phyloP scores from a whole-genome alignment of 2,888 invertebrate species.

The Coleophora deauratella region DNA sequence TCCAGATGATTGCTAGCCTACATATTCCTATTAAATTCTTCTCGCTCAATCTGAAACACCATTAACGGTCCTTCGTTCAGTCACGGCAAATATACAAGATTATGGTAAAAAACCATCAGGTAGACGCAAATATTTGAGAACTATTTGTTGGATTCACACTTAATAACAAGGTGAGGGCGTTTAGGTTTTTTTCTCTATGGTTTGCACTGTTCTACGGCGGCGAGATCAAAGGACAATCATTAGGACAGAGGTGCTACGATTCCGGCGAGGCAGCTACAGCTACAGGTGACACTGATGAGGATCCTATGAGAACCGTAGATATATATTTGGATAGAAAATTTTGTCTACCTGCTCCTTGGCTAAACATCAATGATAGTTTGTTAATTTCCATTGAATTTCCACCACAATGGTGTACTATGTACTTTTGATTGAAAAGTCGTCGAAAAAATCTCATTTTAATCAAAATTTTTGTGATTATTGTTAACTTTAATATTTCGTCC shows the following conservation, averaged over 20 bases:
- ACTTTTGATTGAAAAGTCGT: too few species aligned
- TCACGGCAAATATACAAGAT: constrained; percentile 58
- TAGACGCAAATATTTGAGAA: constrained; percentile 73
- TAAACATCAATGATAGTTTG: too few species aligned
- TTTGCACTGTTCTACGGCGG: constrained; percentile 36
- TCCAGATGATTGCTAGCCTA: background rate
- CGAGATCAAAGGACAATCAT: constrained; percentile 52
- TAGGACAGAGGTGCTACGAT: constrained; percentile 54
- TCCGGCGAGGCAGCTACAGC: constrained; percentile 39
- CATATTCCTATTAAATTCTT: constrained; percentile 33
- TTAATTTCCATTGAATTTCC: too few species aligned
- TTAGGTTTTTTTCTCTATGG: constrained; percentile 29
- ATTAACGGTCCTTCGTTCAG: constrained; percentile 55
- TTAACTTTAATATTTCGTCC: too few species aligned
- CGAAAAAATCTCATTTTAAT: too few species aligned
- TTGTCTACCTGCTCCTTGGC: too few species aligned
- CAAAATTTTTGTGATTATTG: too few species aligned
- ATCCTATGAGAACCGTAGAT: constrained; percentile 14
- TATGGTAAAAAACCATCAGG: constrained; percentile 57
- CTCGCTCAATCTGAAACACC: constrained; percentile 48
- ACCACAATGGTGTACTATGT: too few species aligned
- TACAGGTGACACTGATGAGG: constrained; percentile 42
- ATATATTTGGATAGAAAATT: constrained; percentile 4
- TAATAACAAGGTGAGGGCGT: constrained; percentile 61
- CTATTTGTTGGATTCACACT: constrained; percentile 72